Evolutionary conservation across 2,888 invertebrate genomes (phyloP).

Genomic region (Cryptus armator): DNA sequence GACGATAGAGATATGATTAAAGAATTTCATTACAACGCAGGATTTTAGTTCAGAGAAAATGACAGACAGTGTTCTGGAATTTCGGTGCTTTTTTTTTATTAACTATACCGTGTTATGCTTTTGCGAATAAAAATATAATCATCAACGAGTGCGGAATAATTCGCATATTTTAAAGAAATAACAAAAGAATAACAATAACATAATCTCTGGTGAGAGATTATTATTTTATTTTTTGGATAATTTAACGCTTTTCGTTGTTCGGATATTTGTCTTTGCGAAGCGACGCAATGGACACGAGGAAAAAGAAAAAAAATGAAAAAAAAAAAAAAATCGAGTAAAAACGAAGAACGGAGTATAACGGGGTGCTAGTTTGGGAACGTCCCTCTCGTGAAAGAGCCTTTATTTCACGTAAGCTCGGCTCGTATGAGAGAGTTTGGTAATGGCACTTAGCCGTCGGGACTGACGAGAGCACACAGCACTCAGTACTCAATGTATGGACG

Average conservation of each 20-base stretch:
- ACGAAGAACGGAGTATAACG: slow-evolving; percentile 43
- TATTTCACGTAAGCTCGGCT: slow-evolving; percentile 29
- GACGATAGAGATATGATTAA: not conserved
- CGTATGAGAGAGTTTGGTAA: slow-evolving; percentile 25
- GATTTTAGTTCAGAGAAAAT: not conserved
- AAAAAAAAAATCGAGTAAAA: slow-evolving; percentile 7
- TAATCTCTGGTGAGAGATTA: no score
- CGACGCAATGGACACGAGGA: not conserved
- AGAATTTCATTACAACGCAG: slow-evolving; percentile 16
- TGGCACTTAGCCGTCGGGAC: slow-evolving; percentile 45
- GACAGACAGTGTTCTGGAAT: not conserved
- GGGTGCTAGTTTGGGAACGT: slow-evolving; percentile 18
- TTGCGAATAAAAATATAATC: no score
- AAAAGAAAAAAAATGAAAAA: slow-evolving; percentile 4
- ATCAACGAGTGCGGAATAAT: no score
- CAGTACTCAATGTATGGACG: slow-evolving; percentile 15
- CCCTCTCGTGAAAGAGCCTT: slow-evolving; percentile 37
- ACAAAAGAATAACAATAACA: no score
- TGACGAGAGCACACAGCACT: slow-evolving; percentile 5
- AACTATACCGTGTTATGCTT: no score
- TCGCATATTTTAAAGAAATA: no score
- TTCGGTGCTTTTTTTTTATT: no score
- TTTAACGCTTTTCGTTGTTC: no score
- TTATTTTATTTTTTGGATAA: no score
- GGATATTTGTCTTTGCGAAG: not conserved